Evolutionary conservation across 2,113 vertebrate genomes (phyloP), one percentile per base, ranked within the genome.

Genomic region (Chinchilla lanigera): DNA sequence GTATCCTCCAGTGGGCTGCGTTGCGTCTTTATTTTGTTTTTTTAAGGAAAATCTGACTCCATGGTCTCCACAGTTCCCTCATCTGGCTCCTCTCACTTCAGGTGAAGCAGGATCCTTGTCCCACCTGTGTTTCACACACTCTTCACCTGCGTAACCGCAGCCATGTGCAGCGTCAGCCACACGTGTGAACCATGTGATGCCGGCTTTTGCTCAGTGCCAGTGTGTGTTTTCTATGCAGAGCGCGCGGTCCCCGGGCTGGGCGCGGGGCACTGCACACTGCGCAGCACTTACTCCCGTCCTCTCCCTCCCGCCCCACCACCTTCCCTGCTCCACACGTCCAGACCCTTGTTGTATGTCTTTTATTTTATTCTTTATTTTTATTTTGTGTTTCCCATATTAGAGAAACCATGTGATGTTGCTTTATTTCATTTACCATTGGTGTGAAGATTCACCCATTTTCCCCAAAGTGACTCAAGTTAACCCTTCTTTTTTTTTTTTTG

Each of bases 241-340:
- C 11, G 1, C 5, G 6, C 8, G 0, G 10, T 73, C 71, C 13
- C 22, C 22, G 1, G 22, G 38, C 38, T 0, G 10, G 65, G 65
- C 14, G n/a, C 65, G 17, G 65, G 65, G 0, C n/a, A 9, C 17
- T 8, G n/a, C 69, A 7, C 30, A 35, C 30, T 11, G 3, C 7
- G 17, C 5, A 0, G 24, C 26, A 5, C 3, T 6, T 47, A 8
- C 11, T 78, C 75, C 75, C 13, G 2, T 44, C 11, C 41, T 7
- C n/a, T 75, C 24, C 22, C 44, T 16, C 6, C 44, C 6, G 17
- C 75, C 75, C 30, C 13, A 4, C 41, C 26, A 9, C 28, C 44
- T 30, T 78, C 44, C 28, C 7, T 16, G 14, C 75, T 78, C 75
- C 44, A 4, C 26, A 33, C 41, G 30, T 47, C 26, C 7, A 50